Base-by-base conservation (phyloP, 2,888 invertebrate species). In the Drosophila imparisetae region DNA sequence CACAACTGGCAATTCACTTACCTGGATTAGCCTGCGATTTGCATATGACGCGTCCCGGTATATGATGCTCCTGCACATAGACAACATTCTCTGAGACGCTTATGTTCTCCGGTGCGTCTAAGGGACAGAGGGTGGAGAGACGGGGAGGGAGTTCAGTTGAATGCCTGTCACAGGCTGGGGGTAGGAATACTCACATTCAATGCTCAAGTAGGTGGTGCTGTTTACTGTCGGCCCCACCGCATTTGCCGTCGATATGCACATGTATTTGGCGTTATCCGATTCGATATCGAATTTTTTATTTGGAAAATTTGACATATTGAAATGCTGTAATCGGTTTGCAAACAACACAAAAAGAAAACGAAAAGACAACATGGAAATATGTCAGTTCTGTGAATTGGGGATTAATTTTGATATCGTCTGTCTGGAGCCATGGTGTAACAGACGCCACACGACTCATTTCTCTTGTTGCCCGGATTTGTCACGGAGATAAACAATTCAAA, bases 261-360 rank as follows among this genome's bases (percentile, higher is more conserved):
- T 96, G 93, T 98, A 98, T 92, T 96, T 95, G 58, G 96, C 96
- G 80, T 96, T 96, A 93, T 97, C 97, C 10, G 95, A 94, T 58
- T 95, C 94, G 64, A 96, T 95, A 90, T 97, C 96, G 81, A 98
- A 94, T 87, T 95, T 95, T 60, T 96, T 95, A 48, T 95, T 95
- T 0, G 97, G 95, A 97, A 98, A 97, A 54, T 96, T 95, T 2
- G 96, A 95, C 95, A 98, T 95, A 93, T 98, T 98, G 96, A 97
- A 98, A 86, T 96, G 95, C 94, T 96, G 72, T 67, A 76, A 74
- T 66, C 70, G 72, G 53, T 74, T 58, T 49, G 53, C 55, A 70
- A 65, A 91, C 32, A 59, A 62, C 40, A 48, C 11, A 53, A 63
- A 45, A 34, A 18, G 38, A 61, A 57, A 67, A 40, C 54, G 54